phyloP scores from a whole-genome alignment of 2,797 vertebrate genomes.

The Betta splendens region DNA sequence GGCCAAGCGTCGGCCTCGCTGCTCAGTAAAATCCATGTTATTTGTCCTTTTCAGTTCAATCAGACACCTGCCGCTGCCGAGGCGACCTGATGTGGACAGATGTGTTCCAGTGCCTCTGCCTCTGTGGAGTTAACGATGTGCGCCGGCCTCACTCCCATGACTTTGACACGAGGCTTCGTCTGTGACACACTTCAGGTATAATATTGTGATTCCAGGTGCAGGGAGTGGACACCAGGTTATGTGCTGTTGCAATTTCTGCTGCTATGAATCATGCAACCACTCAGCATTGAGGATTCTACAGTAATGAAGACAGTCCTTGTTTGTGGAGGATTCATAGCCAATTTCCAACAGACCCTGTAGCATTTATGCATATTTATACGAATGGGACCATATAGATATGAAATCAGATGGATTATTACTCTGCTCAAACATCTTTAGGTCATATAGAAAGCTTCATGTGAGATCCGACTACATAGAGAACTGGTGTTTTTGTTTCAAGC shows the following conservation, averaged over 20 bases:
- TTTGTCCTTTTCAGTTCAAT: no score
- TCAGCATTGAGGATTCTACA: background rate
- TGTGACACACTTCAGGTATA: slow-evolving; percentile 2
- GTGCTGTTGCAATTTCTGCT: slow-evolving; percentile 24
- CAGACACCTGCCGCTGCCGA: slow-evolving; percentile 11
- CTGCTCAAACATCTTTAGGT: background rate
- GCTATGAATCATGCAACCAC: slow-evolving; percentile 26
- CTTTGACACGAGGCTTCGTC: no score
- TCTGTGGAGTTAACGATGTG: no score
- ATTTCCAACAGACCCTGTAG: background rate
- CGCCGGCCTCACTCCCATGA: slow-evolving; percentile 5
- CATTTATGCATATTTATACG: background rate
- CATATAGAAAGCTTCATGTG: background rate
- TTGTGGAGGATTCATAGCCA: slow-evolving; percentile 4
- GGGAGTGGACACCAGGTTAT: slow-evolving; percentile 12
- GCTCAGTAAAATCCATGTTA: no score
- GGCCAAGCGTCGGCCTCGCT: no score
- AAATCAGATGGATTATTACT: background rate
- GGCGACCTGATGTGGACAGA: no score
- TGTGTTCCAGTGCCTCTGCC: no score
- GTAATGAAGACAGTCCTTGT: background rate
- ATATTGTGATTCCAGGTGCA: background rate
- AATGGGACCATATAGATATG: background rate
- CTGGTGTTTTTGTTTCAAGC: slow-evolving; percentile 6
- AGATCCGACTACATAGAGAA: no score